Evolutionary conservation across 2,113 vertebrate genomes (phyloP).

Genomic region (Indri indri): DNA sequence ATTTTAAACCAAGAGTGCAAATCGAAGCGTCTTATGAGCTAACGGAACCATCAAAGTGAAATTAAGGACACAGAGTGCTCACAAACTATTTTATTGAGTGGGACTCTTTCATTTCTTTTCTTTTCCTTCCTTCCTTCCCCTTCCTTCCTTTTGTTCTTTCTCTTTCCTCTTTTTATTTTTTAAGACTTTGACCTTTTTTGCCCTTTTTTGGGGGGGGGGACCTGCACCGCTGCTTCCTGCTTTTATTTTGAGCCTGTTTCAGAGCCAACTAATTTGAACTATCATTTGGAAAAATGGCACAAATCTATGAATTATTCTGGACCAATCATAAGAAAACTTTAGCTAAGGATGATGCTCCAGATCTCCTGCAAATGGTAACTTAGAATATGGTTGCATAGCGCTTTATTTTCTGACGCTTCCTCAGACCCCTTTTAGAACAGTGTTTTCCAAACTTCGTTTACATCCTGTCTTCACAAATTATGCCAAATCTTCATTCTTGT

Average conservation of each 20-base stretch:
- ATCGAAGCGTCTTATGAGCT: not conserved
- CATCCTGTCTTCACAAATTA: not conserved
- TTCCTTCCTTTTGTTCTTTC: not conserved
- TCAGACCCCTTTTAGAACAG: not conserved
- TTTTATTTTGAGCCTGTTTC: not conserved
- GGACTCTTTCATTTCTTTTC: not conserved
- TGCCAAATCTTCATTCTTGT: not conserved
- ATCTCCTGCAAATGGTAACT: not conserved
- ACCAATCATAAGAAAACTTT: not conserved
- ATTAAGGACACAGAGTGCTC: not conserved
- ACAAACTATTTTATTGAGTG: not conserved
- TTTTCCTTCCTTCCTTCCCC: not conserved
- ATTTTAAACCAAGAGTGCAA: conserved; percentile 42
- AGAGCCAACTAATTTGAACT: not conserved
- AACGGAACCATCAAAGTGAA: conserved; percentile 14
- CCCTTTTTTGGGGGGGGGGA: not conserved
- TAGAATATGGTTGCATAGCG: not conserved
- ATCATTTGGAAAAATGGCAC: not conserved
- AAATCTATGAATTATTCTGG: not conserved
- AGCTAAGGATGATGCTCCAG: not conserved
- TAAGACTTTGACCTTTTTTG: not conserved
- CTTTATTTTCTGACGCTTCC: conserved; percentile 5
- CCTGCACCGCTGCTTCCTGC: not conserved
- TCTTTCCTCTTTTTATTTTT: not conserved
- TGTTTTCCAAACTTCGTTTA: not conserved